Evolutionary conservation across 2,113 vertebrate species (phyloP).

Genomic region (Phylloscopus whistleri): DNA sequence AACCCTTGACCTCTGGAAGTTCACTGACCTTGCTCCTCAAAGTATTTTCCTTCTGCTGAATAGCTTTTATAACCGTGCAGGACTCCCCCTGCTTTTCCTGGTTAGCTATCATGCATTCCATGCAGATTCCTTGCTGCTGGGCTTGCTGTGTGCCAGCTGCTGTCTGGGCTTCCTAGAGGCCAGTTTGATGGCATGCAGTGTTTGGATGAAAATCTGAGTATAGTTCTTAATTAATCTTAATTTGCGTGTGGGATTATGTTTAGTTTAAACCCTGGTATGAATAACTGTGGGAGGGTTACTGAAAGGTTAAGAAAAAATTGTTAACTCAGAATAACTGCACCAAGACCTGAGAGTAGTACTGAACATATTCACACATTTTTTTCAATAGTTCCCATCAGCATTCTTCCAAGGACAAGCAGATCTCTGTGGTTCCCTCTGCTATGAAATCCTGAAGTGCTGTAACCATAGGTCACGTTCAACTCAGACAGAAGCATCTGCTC

Average conservation of each 20-base stretch:
- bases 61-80: background rate
- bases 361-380: background rate
- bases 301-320: background rate
- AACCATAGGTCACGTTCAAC: conserved; percentile 95
- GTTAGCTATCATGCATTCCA: background rate
- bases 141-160: background rate
- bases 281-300: background rate
- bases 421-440: conserved; percentile 92
- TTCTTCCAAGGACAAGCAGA: conserved; percentile 97
- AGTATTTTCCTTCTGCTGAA: background rate
- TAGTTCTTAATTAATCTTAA: background rate
- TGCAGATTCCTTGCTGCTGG: background rate
- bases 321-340: background rate
- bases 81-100: background rate
- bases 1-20: background rate
- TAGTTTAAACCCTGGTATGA: background rate
- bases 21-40: background rate
- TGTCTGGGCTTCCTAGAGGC: background rate
- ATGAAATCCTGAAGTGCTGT: conserved; percentile 96
- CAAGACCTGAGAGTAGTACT: background rate
- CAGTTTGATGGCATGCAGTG: background rate
- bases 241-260: background rate
- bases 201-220: background rate
- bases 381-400: conserved; percentile 86
- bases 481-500: conserved; percentile 90